Evolutionary conservation across 2,888 invertebrate genomes (phyloP).

Genomic region (Diarsia mendica): DNA sequence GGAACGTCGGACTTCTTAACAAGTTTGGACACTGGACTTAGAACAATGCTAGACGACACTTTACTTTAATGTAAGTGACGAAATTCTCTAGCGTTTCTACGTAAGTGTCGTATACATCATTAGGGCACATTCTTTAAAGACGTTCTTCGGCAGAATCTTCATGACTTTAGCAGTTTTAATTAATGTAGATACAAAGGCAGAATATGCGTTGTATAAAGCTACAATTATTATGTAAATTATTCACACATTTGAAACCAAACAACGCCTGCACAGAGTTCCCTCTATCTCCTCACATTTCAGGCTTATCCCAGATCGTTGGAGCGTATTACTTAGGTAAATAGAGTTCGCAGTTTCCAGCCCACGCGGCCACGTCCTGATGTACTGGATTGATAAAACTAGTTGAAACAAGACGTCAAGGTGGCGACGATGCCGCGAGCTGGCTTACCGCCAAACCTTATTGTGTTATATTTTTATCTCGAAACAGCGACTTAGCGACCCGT

Average conservation of each 20-base stretch:
- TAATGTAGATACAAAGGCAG: neutral
- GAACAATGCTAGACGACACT: slow-evolving; percentile 29
- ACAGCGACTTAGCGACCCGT: slow-evolving; percentile 12
- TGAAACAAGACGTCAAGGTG: slow-evolving; percentile 64
- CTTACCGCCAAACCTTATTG: slow-evolving; percentile 60
- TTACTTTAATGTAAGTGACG: slow-evolving; percentile 7
- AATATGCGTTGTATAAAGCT: neutral
- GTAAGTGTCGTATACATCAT: slow-evolving; percentile 5
- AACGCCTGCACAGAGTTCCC: slow-evolving; percentile 6
- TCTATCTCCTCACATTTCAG: slow-evolving; percentile 38
- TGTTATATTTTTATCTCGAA: slow-evolving; percentile 62
- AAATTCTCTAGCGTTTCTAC: slow-evolving; percentile 12
- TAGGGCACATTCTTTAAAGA: slow-evolving; percentile 7
- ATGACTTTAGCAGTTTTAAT: neutral
- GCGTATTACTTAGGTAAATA: slow-evolving; percentile 57
- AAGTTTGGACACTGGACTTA: slow-evolving; percentile 27
- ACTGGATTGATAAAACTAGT: slow-evolving; percentile 71
- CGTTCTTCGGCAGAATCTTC: slow-evolving; percentile 5
- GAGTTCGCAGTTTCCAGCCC: slow-evolving; percentile 51
- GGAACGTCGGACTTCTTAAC: slow-evolving; percentile 13
- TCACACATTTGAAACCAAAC: slow-evolving; percentile 12
- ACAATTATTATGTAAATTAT: neutral
- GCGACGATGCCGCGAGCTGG: slow-evolving; percentile 55
- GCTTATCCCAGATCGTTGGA: slow-evolving; percentile 41
- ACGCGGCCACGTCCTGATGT: slow-evolving; percentile 58